These are phyloP conservation scores for Zaprionus obscuricornis DNA, from an alignment of 2,888 invertebrate species.

Conservation along the genomic window DNA sequence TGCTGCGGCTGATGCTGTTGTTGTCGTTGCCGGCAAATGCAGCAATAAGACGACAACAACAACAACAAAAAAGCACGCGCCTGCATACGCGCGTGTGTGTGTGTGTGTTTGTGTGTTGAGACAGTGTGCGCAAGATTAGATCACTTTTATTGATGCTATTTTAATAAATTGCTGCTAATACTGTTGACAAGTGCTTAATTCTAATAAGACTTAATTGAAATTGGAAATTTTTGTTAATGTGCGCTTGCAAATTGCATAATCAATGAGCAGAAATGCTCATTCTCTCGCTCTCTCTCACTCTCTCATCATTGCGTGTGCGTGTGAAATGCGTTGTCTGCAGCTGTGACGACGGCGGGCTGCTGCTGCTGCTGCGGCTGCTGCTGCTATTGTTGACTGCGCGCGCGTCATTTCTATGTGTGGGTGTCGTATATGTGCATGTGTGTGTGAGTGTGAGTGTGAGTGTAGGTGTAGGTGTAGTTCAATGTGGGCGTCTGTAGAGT, in stretches of 20 bases:
- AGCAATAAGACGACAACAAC: too few relatives aligned
- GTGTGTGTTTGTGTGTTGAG: constrained; percentile 21
- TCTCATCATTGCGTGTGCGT: constrained; percentile 48
- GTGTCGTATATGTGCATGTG: constrained; percentile 4
- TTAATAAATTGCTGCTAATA: too few relatives aligned
- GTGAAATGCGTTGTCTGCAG: constrained; percentile 51
- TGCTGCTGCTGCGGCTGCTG: constrained; percentile 18
- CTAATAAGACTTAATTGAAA: too few relatives aligned
- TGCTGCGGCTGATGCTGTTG: constrained; percentile 33
- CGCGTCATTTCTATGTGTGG: constrained; percentile 41
- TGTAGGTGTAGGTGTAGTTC: too few relatives aligned
- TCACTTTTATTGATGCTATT: constrained; percentile 42
- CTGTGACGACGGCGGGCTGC: constrained; percentile 8
- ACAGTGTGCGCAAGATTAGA: constrained; percentile 49
- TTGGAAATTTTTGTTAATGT: too few relatives aligned
- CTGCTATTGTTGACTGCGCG: constrained; percentile 41
- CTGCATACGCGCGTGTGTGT: constrained; percentile 1
- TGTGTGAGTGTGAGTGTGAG: constrained; percentile 18
- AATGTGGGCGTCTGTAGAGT: constrained; percentile 37
- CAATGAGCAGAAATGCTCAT: too few relatives aligned
- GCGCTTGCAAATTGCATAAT: constrained; percentile 44
- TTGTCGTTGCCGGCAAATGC: constrained; percentile 56
- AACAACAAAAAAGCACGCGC: constrained; percentile 15
- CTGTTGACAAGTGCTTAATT: too few relatives aligned
- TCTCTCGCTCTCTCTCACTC: too few relatives aligned